phyloP scores from a whole-genome alignment of 2,888 invertebrate species.

The Fragum whitleyi region DNA sequence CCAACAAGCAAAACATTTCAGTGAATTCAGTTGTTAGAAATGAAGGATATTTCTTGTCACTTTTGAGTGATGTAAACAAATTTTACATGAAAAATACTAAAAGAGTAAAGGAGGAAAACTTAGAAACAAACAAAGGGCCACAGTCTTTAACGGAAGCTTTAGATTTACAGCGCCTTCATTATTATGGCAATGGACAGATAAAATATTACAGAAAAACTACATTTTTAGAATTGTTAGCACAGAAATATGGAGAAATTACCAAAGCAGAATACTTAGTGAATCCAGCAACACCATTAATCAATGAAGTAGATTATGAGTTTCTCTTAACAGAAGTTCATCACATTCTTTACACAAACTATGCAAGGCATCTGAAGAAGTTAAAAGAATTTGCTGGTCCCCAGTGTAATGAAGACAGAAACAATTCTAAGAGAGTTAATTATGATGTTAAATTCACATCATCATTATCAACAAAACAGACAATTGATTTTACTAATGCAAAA shows the following conservation, averaged over 20 bases:
- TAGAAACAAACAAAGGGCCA: neutral
- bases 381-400: slow-evolving; percentile 4
- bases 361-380: neutral
- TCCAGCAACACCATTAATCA: neutral
- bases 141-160: neutral
- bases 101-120: neutral
- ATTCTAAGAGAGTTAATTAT: neutral
- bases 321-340: neutral
- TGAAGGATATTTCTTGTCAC: neutral
- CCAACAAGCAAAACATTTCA: neutral
- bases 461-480: neutral
- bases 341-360: neutral
- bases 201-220: slow-evolving; percentile 4
- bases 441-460: neutral
- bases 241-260: neutral
- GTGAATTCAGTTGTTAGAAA: neutral
- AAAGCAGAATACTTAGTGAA: neutral
- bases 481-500: neutral
- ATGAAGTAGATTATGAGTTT: neutral
- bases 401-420: neutral
- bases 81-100: neutral
- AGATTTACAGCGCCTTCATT: neutral
- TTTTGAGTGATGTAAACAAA: neutral
- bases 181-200: neutral
- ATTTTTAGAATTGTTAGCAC: neutral